Evolutionary conservation across 2,113 vertebrate genomes (phyloP).

Genomic region (Daphoenositta chrysoptera): DNA sequence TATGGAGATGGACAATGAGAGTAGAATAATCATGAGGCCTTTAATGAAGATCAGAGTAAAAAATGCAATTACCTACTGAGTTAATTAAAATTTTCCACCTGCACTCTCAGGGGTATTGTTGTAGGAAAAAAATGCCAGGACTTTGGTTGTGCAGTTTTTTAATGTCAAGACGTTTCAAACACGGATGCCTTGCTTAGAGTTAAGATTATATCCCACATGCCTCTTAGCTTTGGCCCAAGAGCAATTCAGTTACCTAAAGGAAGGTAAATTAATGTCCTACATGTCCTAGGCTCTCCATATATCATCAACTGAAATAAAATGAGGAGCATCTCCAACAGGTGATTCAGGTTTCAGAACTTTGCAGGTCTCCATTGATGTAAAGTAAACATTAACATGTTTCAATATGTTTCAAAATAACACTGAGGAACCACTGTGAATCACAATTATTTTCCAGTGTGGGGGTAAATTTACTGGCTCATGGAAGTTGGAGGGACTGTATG

Average conservation of each 20-base stretch:
- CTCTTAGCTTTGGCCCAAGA: neutral
- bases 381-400: neutral
- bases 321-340: neutral
- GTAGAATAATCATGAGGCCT: neutral
- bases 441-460: neutral
- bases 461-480: neutral
- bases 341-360: neutral
- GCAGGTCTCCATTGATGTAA: neutral
- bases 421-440: neutral
- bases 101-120: neutral
- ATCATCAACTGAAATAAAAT: neutral
- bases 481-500: neutral
- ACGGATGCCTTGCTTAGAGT: neutral
- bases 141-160: neutral
- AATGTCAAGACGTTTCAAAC: neutral
- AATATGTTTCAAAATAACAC: neutral
- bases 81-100: conserved; percentile 52
- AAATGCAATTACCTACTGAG: neutral
- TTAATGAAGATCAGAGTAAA: neutral
- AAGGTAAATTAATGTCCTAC: neutral
- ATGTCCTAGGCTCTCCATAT: neutral
- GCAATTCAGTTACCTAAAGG: neutral
- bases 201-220: neutral
- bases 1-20: neutral
- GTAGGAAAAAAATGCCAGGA: neutral